Percentiles rank a stretch among this genome's conserved stretches.
Conservation (phyloP, 1,140 invertebrate species). For the Drosophila malerkotliana region DNA sequence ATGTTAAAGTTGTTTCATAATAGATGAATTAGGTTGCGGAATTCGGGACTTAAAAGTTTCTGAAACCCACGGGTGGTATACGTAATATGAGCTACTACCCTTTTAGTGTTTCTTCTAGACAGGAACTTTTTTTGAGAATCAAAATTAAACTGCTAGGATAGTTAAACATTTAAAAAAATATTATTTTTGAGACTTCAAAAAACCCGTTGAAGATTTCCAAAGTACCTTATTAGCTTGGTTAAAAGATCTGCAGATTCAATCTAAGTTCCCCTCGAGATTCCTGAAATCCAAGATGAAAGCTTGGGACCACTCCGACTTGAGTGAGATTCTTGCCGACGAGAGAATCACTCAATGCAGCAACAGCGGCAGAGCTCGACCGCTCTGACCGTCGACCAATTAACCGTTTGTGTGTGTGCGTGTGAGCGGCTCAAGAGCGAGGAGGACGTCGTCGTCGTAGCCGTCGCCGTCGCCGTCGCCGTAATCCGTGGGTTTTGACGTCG, state of each 20-base stretch:
- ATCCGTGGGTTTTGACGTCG: conserved; percentile 35
- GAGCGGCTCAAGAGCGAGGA: conserved; percentile 23
- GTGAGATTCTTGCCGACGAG: background rate
- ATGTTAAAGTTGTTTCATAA: too few relatives aligned
- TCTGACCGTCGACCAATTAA: conserved; percentile 40
- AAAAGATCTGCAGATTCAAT: too few relatives aligned
- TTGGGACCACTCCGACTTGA: background rate
- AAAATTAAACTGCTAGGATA: too few relatives aligned
- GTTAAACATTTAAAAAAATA: too few relatives aligned
- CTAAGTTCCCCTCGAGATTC: background rate
- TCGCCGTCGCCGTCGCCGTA: too few relatives aligned
- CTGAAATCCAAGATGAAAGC: background rate
- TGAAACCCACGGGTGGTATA: background rate
- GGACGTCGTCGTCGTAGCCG: conserved; percentile 8
- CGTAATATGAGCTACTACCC: background rate
- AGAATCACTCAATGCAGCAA: conserved; percentile 14
- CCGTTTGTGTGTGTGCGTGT: conserved; percentile 24
- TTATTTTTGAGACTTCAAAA: too few relatives aligned
- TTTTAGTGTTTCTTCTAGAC: too few relatives aligned
- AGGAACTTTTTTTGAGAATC: too few relatives aligned
- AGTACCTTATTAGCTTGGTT: too few relatives aligned
- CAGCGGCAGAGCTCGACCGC: conserved; percentile 20
- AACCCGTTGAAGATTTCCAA: too few relatives aligned
- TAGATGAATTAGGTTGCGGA: background rate
- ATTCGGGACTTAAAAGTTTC: background rate